Base-by-base conservation (phyloP, 2,113 vertebrate species). In the Bostrychus sinensis region DNA sequence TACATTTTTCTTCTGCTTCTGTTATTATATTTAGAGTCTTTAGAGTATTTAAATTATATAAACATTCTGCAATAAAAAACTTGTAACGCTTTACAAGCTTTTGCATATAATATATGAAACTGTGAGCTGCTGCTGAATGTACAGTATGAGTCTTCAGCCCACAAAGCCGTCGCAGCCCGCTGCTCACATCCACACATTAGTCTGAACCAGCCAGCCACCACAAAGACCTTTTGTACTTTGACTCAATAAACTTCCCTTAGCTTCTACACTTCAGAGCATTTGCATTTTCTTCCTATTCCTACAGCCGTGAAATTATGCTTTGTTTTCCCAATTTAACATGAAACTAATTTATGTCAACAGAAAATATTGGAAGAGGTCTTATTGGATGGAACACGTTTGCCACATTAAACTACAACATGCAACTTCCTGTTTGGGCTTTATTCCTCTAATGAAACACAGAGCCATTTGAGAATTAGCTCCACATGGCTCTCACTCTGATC, bases 171-270 rank as follows among this genome's bases (percentile, higher is more conserved):
- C 62, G 57, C 75, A 53, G 43, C n/a, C 57, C 20, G 50, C 59
- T 56, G 55, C 59, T 59, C 56, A 48, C 26, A 70, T 54, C 41
- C 54, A 66, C 61, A 48, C 36, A 63, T 46, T 60, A 41, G 7
- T 34, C 48, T 13, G 14, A 43, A 34, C 34, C 2, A 41, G 16
- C 19, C 0, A 3, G 11, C 20, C 16, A 14, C 26, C 20, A 71
- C 37, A 64, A 66, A 72, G 66, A 68, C 58, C 59, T 75, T 65
- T 72, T 77, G 62, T 83, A 68, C 74, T 74, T 61, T 26, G 42
- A 26, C 51, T 62, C 59, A 66, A 48, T 66, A 39, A 59, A 66
- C 46, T 53, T 69, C 41, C 0, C 12, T 43, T 48, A 56, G 32
- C 50, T 72, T 48, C 3, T 43, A 28, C 55, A 50, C 53, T 22